Evolutionary conservation across 2,888 invertebrate species (phyloP).

Genomic region (Melinaea menophilus): DNA sequence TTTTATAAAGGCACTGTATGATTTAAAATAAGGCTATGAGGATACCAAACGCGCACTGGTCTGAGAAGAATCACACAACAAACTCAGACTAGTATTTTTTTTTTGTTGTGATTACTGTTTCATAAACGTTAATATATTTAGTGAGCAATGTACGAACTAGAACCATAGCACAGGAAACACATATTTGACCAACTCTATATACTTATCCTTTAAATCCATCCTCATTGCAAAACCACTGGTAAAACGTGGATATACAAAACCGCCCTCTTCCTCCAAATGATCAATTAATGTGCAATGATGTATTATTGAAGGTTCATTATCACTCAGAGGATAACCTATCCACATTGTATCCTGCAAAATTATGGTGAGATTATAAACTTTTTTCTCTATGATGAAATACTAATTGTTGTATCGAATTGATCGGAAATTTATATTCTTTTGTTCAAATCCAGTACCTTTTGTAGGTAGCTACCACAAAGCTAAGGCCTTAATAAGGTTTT

Average conservation of each 20-base stretch:
- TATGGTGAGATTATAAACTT: not conserved
- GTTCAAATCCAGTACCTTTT: constrained; percentile 50
- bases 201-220: constrained; percentile 82
- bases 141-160: too few species aligned
- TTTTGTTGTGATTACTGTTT: too few species aligned
- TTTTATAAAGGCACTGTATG: too few species aligned
- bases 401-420: too few species aligned
- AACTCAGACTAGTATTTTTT: too few species aligned
- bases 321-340: constrained; percentile 87
- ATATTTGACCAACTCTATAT: constrained; percentile 40
- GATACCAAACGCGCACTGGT: too few species aligned
- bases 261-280: constrained; percentile 78
- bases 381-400: too few species aligned
- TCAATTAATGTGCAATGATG: constrained; percentile 92
- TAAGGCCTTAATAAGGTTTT: constrained; percentile 74
- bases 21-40: too few species aligned
- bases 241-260: constrained; percentile 89
- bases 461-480: constrained; percentile 65
- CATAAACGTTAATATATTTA: too few species aligned
- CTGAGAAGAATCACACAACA: too few species aligned
- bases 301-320: constrained; percentile 90
- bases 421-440: too few species aligned
- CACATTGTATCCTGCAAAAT: constrained; percentile 77
- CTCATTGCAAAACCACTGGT: constrained; percentile 88
- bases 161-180: too few species aligned